Conservation (phyloP, 2,888 invertebrate genomes). For the Rapana venosa region DNA sequence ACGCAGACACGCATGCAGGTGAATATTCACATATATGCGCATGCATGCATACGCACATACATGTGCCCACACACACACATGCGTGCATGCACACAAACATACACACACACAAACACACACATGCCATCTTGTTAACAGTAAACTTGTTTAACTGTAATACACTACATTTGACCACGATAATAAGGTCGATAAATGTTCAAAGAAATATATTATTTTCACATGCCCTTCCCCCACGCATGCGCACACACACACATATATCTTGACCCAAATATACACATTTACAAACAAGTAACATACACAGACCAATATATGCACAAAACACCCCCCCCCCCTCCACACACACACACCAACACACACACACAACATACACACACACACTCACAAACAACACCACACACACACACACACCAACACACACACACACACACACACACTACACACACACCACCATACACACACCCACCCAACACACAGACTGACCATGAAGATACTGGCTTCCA, state of each 20-base stretch:
- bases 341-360: not conserved
- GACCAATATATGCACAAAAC: not conserved
- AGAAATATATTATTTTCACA: too few relatives aligned
- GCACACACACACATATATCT: not conserved
- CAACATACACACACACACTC: not conserved
- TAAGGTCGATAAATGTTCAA: not conserved
- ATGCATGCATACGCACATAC: not conserved
- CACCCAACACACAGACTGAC: constrained; percentile 52
- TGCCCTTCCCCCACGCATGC: not conserved
- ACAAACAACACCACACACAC: constrained; percentile 11
- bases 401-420: not conserved
- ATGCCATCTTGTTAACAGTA: not conserved
- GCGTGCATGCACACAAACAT: not conserved
- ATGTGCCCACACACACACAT: not conserved
- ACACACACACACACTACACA: not conserved
- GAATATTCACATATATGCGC: not conserved
- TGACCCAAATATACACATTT: not conserved
- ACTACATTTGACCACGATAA: not conserved
- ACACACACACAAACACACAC: not conserved
- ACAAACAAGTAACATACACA: not conserved
- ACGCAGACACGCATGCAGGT: not conserved
- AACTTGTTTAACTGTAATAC: too few relatives aligned
- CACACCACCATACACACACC: not conserved
- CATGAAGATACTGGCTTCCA: constrained; percentile 74
- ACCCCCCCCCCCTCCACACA: not conserved